Evolutionary conservation across 1,140 invertebrate species (phyloP), one percentile per base, ranked within the genome.

Genomic region (Phymastichus coffea): DNA sequence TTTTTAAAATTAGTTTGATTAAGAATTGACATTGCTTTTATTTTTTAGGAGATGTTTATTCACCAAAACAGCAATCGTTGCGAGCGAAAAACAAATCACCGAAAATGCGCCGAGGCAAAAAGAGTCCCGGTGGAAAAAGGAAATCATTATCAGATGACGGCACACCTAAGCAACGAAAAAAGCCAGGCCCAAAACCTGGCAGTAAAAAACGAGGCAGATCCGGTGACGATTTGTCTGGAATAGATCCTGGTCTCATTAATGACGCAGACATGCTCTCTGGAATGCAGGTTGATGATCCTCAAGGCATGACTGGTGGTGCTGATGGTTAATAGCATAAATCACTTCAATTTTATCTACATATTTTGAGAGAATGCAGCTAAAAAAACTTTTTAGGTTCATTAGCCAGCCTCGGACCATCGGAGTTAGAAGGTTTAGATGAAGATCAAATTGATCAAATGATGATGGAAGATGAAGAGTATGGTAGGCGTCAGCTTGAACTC

Each of bases 401-500:
- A 2, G 67, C 74, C 0, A 74, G 74, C 7, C 59, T 81, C 41
- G 80, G 80, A 2, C 69, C 80, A 0, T 76, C 76, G 3, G 82
- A 82, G 35, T 69, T 81, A 2, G 79, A 69, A 9, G 83, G 85
- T 4, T 74, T 85, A 55, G 83, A 84, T 56, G 81, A 85, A n/a
- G 82, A 85, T 40, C 82, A 84, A 30, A 74, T 85, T 15, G 83
- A 83, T 2, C 79, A 81, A 52, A 80, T 82, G 73, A 85, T 85
- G 83, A 85, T 86, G 70, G 81, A 84, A 57, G 84, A 86, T 63
- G 84, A 87, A 68, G 83, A 86, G 58, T 84, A 82, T 22, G 83
- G 82, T 1, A 80, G 82, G 37, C 76, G 81, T 0, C 84, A 84
- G 37, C 66, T 85, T 0, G 82, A 86, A 22, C 43, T 84, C 1